A percentile compares a stretch with the other conserved stretches of the same genome.
Conservation (phyloP, 23 tunicate species). For the Trididemnum nubilum region DNA sequence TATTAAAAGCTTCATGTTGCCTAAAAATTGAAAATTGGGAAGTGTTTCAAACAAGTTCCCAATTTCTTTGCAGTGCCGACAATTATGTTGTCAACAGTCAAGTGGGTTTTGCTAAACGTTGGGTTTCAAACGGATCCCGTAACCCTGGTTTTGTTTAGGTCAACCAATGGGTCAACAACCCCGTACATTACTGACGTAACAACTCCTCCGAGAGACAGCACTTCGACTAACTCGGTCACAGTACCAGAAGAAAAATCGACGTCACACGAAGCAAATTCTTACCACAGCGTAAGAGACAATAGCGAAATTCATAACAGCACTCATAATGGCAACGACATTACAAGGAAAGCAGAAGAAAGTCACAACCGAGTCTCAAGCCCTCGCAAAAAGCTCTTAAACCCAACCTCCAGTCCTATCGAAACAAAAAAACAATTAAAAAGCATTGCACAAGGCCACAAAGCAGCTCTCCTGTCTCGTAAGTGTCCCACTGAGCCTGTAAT, state of each 20-base stretch:
- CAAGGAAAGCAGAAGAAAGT: background rate
- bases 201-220: background rate
- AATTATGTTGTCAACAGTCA: too few relatives aligned
- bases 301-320: background rate
- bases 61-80: too few relatives aligned
- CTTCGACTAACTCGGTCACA: background rate
- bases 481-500: constrained; percentile 46
- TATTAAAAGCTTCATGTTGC: too few relatives aligned
- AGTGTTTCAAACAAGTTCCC: too few relatives aligned
- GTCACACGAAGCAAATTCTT: too few relatives aligned
- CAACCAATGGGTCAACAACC: background rate
- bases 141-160: too few relatives aligned
- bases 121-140: too few relatives aligned
- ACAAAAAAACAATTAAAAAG: background rate
- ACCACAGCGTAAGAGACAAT: too few relatives aligned
- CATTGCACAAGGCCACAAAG: background rate
- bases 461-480: background rate
- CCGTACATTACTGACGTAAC: constrained; percentile 4
- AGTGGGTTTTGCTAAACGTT: too few relatives aligned
- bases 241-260: background rate
- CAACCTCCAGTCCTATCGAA: background rate
- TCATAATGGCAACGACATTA: background rate
- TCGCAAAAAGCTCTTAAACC: constrained; percentile 9
- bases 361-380: constrained; percentile 1
- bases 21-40: too few relatives aligned